These are phyloP conservation scores for Neopipo cinnamomea DNA, from an alignment of 2,113 vertebrate genomes.

Conservation along the genomic window DNA sequence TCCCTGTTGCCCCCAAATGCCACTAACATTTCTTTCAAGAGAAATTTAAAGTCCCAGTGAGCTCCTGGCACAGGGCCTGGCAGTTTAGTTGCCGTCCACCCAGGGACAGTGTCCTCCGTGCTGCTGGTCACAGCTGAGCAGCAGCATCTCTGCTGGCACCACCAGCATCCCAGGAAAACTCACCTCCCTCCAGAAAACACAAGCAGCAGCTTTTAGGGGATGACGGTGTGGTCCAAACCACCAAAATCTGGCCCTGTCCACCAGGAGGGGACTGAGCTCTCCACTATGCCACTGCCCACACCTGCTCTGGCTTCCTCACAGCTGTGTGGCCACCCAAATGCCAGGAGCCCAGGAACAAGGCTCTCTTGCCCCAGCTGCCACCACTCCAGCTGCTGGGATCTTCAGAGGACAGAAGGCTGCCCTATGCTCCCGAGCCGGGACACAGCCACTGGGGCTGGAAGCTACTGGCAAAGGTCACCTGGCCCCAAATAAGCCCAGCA, in stretches of 20 bases:
- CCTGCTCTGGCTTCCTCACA: neutral
- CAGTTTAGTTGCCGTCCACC: neutral
- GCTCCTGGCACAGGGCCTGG: neutral
- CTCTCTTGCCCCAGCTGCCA: neutral
- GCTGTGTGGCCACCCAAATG: neutral
- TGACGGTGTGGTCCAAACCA: neutral
- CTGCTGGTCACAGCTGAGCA: neutral
- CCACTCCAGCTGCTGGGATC: neutral
- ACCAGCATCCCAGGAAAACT: neutral
- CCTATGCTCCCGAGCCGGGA: accelerated
- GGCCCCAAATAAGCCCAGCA: neutral
- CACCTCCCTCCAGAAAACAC: neutral
- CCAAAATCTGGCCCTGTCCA: neutral
- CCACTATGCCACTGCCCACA: neutral
- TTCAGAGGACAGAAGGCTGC: neutral
- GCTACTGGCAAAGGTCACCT: neutral
- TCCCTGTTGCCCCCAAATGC: neutral
- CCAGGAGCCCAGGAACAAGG: accelerated
- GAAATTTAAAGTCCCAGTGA: neutral
- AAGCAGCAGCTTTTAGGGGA: neutral
- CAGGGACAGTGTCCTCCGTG: neutral
- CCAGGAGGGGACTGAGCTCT: neutral
- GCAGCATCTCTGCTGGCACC: neutral
- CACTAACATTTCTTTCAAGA: neutral
- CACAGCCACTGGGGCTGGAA: accelerated